A percentile compares a stretch with the other conserved stretches of the same genome.
phyloP scores from a whole-genome alignment of 2,797 vertebrate genomes.

The Babyrousa celebensis region DNA sequence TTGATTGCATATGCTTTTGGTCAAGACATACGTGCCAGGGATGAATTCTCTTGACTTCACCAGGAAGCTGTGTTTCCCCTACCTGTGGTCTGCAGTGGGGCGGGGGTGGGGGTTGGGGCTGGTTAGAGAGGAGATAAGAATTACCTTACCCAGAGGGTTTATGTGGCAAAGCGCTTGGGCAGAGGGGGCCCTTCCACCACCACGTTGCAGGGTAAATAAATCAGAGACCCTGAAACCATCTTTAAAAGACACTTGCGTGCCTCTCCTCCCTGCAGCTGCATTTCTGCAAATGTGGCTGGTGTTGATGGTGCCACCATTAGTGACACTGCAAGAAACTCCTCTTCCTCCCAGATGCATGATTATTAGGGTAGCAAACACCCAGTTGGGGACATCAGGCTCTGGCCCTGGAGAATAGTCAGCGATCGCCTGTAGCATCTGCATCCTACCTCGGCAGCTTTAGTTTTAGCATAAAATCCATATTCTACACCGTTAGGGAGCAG shows the following conservation, averaged over 20 bases:
- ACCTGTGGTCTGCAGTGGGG: too few relatives aligned
- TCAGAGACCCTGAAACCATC: not conserved
- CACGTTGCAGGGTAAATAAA: not conserved
- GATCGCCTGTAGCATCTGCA: conserved; percentile 84
- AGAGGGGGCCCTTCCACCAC: not conserved
- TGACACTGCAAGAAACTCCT: not conserved
- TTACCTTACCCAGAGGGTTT: not conserved
- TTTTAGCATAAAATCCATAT: conserved; percentile 89
- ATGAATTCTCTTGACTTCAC: not conserved
- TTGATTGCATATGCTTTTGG: not conserved
- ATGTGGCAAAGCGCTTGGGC: not conserved
- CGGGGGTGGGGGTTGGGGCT: too few relatives aligned
- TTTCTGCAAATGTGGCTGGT: not conserved
- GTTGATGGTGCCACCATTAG: not conserved
- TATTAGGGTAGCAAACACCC: conserved; percentile 53
- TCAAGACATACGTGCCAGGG: not conserved
- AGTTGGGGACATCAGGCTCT: conserved; percentile 62
- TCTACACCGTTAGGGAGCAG: conserved; percentile 78
- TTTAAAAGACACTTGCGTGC: not conserved
- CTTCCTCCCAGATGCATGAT: not conserved
- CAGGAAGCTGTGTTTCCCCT: too few relatives aligned
- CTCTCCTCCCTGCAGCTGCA: rapidly evolving
- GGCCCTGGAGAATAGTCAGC: conserved; percentile 81
- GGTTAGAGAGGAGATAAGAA: not conserved
- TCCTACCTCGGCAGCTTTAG: conserved; percentile 87